Evolutionary conservation across 2,797 vertebrate genomes (phyloP).

Genomic region (Malurus splendens): DNA sequence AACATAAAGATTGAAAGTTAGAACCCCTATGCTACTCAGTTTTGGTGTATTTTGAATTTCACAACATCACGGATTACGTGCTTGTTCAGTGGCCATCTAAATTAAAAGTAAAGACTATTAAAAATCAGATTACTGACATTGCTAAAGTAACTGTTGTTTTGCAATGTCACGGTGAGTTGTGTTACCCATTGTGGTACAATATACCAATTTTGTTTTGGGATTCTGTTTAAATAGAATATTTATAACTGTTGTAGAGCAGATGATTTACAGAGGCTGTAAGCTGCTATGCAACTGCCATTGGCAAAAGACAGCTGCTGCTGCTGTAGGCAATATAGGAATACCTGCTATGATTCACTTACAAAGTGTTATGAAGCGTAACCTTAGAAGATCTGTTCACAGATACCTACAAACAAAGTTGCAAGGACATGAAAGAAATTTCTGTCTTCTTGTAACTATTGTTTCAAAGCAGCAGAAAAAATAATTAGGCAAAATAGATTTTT

Average conservation of each 20-base stretch:
- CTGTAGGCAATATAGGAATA: conserved; percentile 35
- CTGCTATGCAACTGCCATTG: not conserved
- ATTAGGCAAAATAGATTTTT: not conserved
- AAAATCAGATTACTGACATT: not conserved
- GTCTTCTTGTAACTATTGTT: not conserved
- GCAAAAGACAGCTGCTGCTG: not conserved
- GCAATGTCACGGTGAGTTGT: not conserved
- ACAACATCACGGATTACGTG: not conserved
- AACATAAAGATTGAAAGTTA: not conserved
- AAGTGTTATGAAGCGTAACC: conserved; percentile 5
- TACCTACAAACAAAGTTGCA: not conserved
- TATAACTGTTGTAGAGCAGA: not conserved
- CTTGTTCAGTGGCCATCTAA: not conserved
- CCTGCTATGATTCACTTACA: conserved; percentile 19
- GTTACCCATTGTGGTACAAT: not conserved
- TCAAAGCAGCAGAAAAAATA: not conserved
- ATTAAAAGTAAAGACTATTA: not conserved
- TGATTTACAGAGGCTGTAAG: not conserved
- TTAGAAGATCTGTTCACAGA: not conserved
- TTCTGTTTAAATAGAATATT: not conserved
- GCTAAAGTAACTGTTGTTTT: not conserved
- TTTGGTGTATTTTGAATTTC: not conserved
- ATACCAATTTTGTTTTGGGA: not conserved
- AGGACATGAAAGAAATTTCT: not conserved
- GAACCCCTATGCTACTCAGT: not conserved